These are phyloP conservation scores for Iphiclides podalirius DNA, from an alignment of 2,888 invertebrate genomes.

Conservation along the genomic window DNA sequence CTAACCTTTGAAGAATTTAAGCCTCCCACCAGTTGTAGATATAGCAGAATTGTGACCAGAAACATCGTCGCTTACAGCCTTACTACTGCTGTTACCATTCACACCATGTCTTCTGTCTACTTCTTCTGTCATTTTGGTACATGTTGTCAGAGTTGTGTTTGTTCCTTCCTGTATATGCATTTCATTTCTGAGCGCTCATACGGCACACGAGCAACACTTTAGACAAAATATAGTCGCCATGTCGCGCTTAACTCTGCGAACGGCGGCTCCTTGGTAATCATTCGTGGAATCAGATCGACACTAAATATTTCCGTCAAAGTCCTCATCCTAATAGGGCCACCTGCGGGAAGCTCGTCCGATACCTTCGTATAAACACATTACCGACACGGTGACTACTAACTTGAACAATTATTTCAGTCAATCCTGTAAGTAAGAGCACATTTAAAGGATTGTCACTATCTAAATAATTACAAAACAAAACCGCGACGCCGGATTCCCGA, in stretches of 20 bases:
- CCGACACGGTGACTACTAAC: conserved; percentile 70
- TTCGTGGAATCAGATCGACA: conserved; percentile 57
- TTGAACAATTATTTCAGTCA: conserved; percentile 50
- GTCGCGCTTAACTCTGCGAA: conserved; percentile 57
- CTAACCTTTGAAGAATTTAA: conserved; percentile 89
- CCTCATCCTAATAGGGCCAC: conserved; percentile 77
- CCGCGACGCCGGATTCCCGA: conserved; percentile 67
- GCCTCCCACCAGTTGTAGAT: conserved; percentile 84
- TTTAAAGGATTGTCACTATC: conserved; percentile 54
- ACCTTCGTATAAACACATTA: conserved; percentile 75
- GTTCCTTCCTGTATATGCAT: conserved; percentile 84
- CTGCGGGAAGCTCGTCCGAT: conserved; percentile 68
- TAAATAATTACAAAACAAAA: conserved; percentile 60
- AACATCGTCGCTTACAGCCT: conserved; percentile 71
- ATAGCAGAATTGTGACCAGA: conserved; percentile 65
- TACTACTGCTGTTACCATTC: conserved; percentile 84
- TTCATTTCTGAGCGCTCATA: conserved; percentile 81
- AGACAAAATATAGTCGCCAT: conserved; percentile 71
- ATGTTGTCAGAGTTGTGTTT: conserved; percentile 86
- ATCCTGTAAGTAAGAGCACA: conserved; percentile 47
- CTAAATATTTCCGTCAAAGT: conserved; percentile 67
- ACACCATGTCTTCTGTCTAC: conserved; percentile 86
- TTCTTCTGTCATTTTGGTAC: conserved; percentile 83
- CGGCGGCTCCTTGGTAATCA: conserved; percentile 56
- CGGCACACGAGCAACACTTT: conserved; percentile 71